These are phyloP conservation scores for Polypedilum pembai DNA, from an alignment of 1,140 invertebrate species.

Conservation along the genomic window DNA sequence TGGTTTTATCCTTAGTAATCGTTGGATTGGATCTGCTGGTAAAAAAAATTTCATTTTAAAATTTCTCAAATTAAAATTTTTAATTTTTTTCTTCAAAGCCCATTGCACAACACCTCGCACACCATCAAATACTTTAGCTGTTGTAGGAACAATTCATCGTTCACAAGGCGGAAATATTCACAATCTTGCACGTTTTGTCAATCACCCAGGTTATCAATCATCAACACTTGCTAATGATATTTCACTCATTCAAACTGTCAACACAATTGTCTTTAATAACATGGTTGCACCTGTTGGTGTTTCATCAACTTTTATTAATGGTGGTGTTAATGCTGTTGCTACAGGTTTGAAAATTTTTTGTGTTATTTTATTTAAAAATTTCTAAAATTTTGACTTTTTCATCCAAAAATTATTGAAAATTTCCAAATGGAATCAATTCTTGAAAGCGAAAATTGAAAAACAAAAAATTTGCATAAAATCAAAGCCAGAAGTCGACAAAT, in stretches of 20 bases:
- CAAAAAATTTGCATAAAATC: no score
- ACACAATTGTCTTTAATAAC: neutral
- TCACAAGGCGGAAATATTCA: neutral
- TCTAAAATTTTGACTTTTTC: no score
- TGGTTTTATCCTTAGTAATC: neutral
- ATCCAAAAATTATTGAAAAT: no score
- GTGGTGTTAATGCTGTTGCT: neutral
- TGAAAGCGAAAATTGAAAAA: no score
- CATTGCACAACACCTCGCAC: neutral
- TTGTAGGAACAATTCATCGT: slow-evolving; percentile 1
- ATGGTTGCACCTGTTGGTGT: neutral
- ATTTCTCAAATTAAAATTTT: neutral
- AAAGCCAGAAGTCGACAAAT: no score
- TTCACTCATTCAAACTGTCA: neutral
- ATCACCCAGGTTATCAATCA: neutral
- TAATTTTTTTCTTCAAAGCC: neutral
- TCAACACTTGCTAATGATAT: neutral
- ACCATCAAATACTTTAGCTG: neutral
- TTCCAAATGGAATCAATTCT: no score
- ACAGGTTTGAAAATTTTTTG: neutral
- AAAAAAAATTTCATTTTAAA: neutral
- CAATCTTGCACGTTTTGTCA: neutral
- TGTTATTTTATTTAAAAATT: neutral
- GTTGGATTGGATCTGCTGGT: slow-evolving; percentile 2
- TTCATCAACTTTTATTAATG: neutral